A percentile compares a stretch with the other conserved stretches of the same genome.
Evolutionary conservation across 2,797 vertebrate genomes (phyloP).

Genomic region (Gambelia wislizenii): DNA sequence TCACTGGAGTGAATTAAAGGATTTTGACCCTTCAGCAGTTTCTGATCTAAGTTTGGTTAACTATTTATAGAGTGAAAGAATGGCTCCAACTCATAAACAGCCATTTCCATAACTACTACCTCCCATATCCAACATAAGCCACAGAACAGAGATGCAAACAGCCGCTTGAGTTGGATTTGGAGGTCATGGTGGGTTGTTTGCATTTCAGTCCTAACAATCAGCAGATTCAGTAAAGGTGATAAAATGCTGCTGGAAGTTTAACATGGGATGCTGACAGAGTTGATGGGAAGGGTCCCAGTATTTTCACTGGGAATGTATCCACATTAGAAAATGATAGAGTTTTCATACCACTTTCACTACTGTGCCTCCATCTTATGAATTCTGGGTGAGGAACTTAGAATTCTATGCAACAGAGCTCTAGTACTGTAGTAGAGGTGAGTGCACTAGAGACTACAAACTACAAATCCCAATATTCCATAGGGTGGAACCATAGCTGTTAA

Average conservation of each 20-base stretch:
- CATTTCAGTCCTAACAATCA: conserved; percentile 17
- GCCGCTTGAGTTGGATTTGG: conserved; percentile 14
- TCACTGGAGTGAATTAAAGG: conserved; percentile 3
- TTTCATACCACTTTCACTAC: too few relatives aligned
- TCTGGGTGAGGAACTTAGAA: too few relatives aligned
- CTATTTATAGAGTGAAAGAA: conserved; percentile 25
- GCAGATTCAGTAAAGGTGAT: conserved; percentile 3
- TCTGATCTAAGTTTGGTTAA: conserved; percentile 23
- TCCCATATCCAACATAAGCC: conserved; percentile 8
- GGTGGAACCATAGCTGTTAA: too few relatives aligned
- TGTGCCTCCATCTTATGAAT: too few relatives aligned
- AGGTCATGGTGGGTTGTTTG: neutral
- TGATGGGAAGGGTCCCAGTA: neutral
- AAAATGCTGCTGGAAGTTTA: conserved; percentile 20
- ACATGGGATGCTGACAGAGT: conserved; percentile 10
- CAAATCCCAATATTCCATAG: too few relatives aligned
- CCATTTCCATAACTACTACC: neutral
- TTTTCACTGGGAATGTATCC: neutral
- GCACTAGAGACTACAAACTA: too few relatives aligned
- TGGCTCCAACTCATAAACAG: neutral
- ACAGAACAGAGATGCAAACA: neutral
- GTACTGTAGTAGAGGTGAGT: too few relatives aligned
- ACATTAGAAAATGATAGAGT: too few relatives aligned
- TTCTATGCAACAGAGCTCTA: too few relatives aligned
- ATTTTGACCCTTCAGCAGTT: conserved; percentile 15